phyloP scores from a whole-genome alignment of 92 coral and sea anemone genomes.

The Pocillopora meandrina region DNA sequence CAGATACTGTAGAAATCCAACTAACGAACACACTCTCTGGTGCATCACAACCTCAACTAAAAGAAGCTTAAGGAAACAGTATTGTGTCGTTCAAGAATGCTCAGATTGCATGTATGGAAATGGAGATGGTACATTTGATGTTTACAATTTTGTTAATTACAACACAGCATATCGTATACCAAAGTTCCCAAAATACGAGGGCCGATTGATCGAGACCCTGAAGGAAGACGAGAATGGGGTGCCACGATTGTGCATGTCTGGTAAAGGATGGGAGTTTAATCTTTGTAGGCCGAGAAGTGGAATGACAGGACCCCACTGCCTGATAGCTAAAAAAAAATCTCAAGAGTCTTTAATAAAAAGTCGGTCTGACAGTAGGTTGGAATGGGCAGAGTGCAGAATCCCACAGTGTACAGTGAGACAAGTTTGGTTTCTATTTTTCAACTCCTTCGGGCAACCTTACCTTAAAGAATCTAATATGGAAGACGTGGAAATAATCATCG shows the following conservation, averaged over 20 bases:
- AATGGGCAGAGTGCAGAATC: constrained; percentile 71
- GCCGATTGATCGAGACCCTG: constrained; percentile 59
- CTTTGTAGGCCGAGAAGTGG: constrained; percentile 55
- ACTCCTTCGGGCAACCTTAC: constrained; percentile 70
- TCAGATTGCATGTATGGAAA: constrained; percentile 90
- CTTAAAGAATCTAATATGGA: constrained; percentile 61
- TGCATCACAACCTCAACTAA: constrained; percentile 64
- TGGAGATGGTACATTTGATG: constrained; percentile 70
- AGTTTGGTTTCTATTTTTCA: constrained; percentile 91
- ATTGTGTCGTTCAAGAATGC: constrained; percentile 75
- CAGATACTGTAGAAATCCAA: constrained; percentile 56
- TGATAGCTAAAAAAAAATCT: constrained; percentile 49
- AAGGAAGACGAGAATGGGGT: constrained; percentile 33
- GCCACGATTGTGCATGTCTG: constrained; percentile 59
- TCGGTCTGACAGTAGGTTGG: constrained; percentile 48
- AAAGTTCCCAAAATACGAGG: constrained; percentile 71
- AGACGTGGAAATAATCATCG: constrained; percentile 67
- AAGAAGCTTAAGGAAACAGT: constrained; percentile 22
- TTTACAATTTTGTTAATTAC: constrained; percentile 11
- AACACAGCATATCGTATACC: not conserved
- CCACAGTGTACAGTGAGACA: constrained; percentile 91
- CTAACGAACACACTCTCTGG: constrained; percentile 65
- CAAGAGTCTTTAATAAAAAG: constrained; percentile 38
- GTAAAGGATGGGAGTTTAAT: constrained; percentile 54
- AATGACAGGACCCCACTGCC: constrained; percentile 57